Evolutionary conservation across 2,797 vertebrate genomes (phyloP).

Genomic region (Coranthus polyacanthus): DNA sequence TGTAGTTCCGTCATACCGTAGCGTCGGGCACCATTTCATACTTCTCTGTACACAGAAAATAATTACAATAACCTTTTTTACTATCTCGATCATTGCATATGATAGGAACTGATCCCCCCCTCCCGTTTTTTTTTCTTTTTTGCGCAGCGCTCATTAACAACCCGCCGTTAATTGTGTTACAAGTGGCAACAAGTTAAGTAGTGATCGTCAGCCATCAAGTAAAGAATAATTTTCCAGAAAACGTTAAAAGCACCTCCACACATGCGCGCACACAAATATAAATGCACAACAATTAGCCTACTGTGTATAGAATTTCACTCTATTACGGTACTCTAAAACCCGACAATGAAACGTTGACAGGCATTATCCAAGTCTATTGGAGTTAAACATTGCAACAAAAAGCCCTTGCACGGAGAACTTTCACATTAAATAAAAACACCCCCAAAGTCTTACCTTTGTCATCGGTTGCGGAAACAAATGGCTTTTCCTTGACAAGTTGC

Average conservation of each 20-base stretch:
- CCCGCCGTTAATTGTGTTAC: conserved; percentile 35
- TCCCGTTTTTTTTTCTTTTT: not conserved
- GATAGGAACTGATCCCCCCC: not conserved
- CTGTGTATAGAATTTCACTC: conserved; percentile 7
- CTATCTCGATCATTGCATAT: not conserved
- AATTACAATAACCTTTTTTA: not conserved
- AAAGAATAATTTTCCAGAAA: not conserved
- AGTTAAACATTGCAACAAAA: conserved; percentile 19
- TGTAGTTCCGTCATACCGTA: not conserved
- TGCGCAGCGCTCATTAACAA: conserved; percentile 21
- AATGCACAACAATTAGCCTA: conserved; percentile 1
- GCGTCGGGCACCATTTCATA: conserved; percentile 9
- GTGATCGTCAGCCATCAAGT: conserved; percentile 15
- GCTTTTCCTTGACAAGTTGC: conserved; percentile 59
- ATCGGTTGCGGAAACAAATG: conserved; percentile 36
- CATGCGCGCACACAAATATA: not conserved
- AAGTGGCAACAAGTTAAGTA: conserved; percentile 82
- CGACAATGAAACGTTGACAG: not conserved
- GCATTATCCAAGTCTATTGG: conserved; percentile 13
- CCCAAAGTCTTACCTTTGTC: conserved; percentile 74
- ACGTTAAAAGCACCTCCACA: conserved; percentile 9
- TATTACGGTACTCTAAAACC: no score
- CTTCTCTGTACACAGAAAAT: not conserved
- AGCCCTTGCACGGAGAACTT: conserved; percentile 61
- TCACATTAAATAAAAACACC: conserved; percentile 38